Evolutionary conservation across 1,140 invertebrate genomes (phyloP).

Genomic region (Lamellibrachia luymesi): DNA sequence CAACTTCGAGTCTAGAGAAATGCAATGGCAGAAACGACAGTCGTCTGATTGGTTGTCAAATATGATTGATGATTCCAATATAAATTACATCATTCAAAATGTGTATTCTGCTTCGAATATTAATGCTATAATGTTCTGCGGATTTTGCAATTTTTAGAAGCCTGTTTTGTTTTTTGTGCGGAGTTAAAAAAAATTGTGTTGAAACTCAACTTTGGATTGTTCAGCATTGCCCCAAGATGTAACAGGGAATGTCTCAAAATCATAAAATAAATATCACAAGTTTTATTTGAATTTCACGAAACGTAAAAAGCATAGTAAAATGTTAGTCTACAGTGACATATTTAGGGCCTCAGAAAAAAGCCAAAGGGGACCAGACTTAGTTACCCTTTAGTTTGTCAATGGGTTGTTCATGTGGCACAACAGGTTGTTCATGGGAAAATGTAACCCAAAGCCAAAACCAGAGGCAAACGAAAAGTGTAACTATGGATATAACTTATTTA

Average conservation of each 20-base stretch:
- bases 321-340: background rate
- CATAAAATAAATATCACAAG: background rate
- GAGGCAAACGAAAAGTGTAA: no score
- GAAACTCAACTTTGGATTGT: background rate
- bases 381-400: no score
- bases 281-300: background rate
- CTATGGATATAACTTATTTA: no score
- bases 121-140: background rate
- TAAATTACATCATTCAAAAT: background rate
- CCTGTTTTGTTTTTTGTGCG: no score
- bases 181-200: background rate
- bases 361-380: no score
- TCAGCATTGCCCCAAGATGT: background rate
- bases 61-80: background rate
- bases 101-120: background rate
- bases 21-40: background rate
- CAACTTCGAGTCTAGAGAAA: background rate
- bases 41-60: background rate
- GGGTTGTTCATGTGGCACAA: no score
- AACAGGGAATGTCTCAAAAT: background rate
- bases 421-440: no score
- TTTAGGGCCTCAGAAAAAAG: no score
- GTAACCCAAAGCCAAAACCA: no score
- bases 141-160: background rate
- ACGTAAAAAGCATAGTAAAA: background rate